Evolutionary conservation across 2,113 vertebrate species (phyloP).

Genomic region (Mandrillus leucophaeus): DNA sequence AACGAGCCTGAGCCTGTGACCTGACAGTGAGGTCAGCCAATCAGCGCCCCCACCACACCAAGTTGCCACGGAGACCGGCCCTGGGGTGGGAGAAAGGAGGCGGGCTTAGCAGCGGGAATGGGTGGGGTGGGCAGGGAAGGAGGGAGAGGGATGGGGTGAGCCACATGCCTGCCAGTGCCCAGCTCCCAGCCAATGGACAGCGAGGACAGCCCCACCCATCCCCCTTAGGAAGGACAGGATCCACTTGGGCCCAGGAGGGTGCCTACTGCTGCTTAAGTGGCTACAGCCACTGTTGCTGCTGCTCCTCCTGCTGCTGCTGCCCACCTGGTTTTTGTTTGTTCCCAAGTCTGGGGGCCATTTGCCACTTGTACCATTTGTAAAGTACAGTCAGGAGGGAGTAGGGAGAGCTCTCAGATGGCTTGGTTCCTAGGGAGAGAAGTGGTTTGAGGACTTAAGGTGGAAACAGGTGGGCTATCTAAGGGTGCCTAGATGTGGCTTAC

Average conservation of each 20-base stretch:
- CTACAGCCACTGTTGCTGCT: background rate
- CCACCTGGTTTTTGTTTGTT: conserved; percentile 32
- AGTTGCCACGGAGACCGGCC: conserved; percentile 67
- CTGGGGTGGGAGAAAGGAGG: conserved; percentile 73
- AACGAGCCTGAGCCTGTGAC: conserved; percentile 69
- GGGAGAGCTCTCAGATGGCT: background rate
- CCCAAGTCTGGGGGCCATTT: background rate
- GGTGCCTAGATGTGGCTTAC: background rate
- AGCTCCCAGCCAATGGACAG: conserved; percentile 60
- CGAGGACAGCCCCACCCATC: conserved; percentile 12
- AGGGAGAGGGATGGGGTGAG: conserved; percentile 50
- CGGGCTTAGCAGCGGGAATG: conserved; percentile 55
- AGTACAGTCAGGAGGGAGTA: background rate
- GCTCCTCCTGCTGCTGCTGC: background rate
- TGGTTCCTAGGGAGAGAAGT: background rate
- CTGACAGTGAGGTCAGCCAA: conserved; percentile 74
- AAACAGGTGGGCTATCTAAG: background rate
- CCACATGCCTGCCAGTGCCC: conserved; percentile 60
- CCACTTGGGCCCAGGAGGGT: conserved; percentile 40
- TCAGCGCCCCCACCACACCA: conserved; percentile 55
- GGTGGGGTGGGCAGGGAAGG: conserved; percentile 59
- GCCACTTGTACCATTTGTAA: background rate
- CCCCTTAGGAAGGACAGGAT: conserved; percentile 43
- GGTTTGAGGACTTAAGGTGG: background rate
- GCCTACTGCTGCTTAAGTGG: conserved; percentile 30